Conservation (phyloP, 2,113 vertebrate species). For the Silurus meridionalis region DNA sequence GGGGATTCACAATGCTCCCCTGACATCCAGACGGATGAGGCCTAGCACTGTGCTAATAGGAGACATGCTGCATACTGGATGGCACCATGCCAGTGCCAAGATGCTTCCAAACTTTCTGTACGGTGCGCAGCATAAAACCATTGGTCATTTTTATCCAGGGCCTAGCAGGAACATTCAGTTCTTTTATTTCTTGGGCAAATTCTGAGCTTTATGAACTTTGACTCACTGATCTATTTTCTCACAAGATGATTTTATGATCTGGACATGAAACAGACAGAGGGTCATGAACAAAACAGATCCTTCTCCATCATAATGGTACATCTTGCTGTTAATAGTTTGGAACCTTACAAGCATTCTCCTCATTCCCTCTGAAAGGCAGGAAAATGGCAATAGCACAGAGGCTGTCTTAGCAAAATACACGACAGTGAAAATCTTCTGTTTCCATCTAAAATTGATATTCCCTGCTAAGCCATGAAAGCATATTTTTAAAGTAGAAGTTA, state of each 20-base stretch:
- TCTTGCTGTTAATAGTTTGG: slow-evolving; percentile 25
- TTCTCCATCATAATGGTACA: background rate
- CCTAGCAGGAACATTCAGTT: background rate
- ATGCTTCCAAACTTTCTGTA: slow-evolving; percentile 41
- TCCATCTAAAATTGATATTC: background rate
- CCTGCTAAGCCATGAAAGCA: background rate
- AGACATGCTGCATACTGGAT: slow-evolving; percentile 35
- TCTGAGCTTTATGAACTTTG: slow-evolving; percentile 4
- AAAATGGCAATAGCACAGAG: background rate
- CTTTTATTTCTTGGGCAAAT: background rate
- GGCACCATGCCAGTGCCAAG: slow-evolving; percentile 27
- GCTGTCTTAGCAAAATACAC: background rate
- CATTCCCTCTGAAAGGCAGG: slow-evolving; percentile 11
- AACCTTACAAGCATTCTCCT: slow-evolving; percentile 19
- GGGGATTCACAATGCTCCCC: slow-evolving; percentile 56
- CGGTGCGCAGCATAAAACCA: background rate
- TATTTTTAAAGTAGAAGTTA: background rate
- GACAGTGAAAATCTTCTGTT: background rate
- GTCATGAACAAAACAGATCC: background rate
- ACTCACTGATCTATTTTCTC: background rate
- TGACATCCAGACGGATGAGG: slow-evolving; percentile 70
- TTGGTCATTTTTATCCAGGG: slow-evolving; percentile 19
- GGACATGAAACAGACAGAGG: slow-evolving; percentile 9
- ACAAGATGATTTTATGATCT: slow-evolving; percentile 12
- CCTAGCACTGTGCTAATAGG: slow-evolving; percentile 37